Evolutionary conservation across 2,797 vertebrate genomes (phyloP).

Genomic region (Brachyrhaphis roseni): DNA sequence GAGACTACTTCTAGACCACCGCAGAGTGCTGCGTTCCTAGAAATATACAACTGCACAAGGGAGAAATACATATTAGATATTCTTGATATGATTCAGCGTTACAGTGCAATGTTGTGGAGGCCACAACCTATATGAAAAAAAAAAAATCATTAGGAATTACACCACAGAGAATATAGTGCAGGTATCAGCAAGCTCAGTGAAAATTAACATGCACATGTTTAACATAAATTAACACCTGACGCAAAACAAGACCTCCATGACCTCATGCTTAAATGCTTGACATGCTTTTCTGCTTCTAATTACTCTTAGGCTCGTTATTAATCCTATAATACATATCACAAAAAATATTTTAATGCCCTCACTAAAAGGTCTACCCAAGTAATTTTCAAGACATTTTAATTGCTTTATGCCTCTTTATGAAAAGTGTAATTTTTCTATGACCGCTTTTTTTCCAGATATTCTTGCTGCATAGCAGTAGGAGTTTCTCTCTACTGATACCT

Average conservation of each 20-base stretch:
- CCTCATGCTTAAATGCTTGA: neutral
- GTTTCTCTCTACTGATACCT: neutral
- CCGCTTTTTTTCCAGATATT: neutral
- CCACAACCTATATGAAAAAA: constrained; percentile 11
- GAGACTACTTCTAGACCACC: constrained; percentile 14
- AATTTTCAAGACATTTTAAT: neutral
- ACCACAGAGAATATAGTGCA: constrained; percentile 14
- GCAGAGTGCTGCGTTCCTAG: neutral
- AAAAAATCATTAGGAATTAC: constrained; percentile 18
- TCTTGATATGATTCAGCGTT: neutral
- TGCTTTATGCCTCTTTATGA: neutral
- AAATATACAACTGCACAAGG: constrained; percentile 15
- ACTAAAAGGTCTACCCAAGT: neutral
- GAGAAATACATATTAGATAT: neutral
- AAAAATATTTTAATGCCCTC: neutral
- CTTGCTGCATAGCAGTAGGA: neutral
- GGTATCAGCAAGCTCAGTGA: constrained; percentile 16
- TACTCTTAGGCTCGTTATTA: neutral
- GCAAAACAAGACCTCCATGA: neutral
- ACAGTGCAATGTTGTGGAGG: neutral
- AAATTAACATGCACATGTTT: constrained; percentile 5
- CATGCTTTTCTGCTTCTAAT: neutral
- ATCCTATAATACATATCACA: neutral
- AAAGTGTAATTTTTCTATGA: neutral
- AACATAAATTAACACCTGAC: constrained; percentile 6